Base-by-base conservation (phyloP, 2,797 vertebrate species). In the Urocyon cinereoargenteus region DNA sequence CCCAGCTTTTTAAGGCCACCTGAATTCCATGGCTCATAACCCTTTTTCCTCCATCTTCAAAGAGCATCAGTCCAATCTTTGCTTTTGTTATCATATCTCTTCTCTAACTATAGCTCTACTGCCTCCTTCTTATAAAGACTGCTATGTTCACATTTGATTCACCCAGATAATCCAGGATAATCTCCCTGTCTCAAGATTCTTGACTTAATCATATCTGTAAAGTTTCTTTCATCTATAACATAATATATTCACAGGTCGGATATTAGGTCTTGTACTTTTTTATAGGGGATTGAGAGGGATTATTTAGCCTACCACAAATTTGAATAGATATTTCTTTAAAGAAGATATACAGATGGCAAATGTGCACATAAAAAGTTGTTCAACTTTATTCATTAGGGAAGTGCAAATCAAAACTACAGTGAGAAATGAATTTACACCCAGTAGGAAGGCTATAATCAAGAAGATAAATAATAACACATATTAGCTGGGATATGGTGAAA, bases 281-380 rank as follows among this genome's bases (percentile, higher is more conserved):
- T 21, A 77, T 45, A n/a, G 16, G 34, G 31, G 18, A 7, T n/a
- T 3, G 1, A 15, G 2, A 12, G 3, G 5, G 4, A 22, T 85
- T 85, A 81, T 77, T 72, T 19, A 40, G 2, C 16, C 55, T 45
- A 51, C 6, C 28, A 64, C n/a, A 87, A 45, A 91, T 91, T 59
- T 91, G 11, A 91, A 68, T 49, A 87, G 13, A 22, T 81, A 77
- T 72, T 94, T 90, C 16, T 90, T 57, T 55, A 84, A 87, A 66
- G 31, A 72, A 78, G 18, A 73, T 61, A 40, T 14, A 3, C 19
- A 79, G 51, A 86, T 94, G 19, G 1, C 2, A 4, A 62, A 26
- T 51, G 3, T 61, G 6, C 5, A 59, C 51, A 64, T 77, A n/a
- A 82, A 87, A 93, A 57, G 8, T 34, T 84, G 15, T n/a, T 82